phyloP scores from a whole-genome alignment of 2,113 vertebrate species.

The Ginglymostoma cirratum region DNA sequence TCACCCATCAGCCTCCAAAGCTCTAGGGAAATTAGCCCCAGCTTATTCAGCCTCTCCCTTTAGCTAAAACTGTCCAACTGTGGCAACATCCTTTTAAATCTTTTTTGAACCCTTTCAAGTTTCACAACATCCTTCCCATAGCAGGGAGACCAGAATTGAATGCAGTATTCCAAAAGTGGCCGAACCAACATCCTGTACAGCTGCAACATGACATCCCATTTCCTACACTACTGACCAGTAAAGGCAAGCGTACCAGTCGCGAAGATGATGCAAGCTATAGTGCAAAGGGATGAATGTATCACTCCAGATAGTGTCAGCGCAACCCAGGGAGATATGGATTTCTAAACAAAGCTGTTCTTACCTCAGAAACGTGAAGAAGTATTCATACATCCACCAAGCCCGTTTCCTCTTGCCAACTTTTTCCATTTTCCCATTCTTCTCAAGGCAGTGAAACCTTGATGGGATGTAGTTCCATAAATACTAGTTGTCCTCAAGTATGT shows the following conservation, averaged over 20 bases:
- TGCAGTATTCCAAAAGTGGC: too few species aligned
- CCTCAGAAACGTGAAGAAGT: neutral
- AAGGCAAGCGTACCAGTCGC: neutral
- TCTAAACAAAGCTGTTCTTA: neutral
- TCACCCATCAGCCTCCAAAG: too few species aligned
- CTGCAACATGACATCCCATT: too few species aligned
- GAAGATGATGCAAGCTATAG: neutral
- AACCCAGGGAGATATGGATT: neutral
- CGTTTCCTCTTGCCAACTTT: neutral
- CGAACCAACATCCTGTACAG: too few species aligned
- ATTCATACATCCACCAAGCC: neutral
- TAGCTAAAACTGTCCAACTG: too few species aligned
- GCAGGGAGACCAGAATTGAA: too few species aligned
- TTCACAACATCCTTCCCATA: too few species aligned
- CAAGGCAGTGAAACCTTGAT: neutral
- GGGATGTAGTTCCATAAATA: neutral
- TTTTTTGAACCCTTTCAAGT: too few species aligned
- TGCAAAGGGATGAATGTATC: neutral
- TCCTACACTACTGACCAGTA: too few species aligned
- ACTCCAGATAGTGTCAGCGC: neutral
- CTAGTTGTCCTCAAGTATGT: neutral
- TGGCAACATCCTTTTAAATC: too few species aligned
- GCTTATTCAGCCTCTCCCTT: too few species aligned
- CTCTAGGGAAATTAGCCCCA: too few species aligned
- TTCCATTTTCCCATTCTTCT: neutral